These are phyloP conservation scores for Euschistus heros DNA, from an alignment of 1,140 invertebrate genomes.

Conservation along the genomic window DNA sequence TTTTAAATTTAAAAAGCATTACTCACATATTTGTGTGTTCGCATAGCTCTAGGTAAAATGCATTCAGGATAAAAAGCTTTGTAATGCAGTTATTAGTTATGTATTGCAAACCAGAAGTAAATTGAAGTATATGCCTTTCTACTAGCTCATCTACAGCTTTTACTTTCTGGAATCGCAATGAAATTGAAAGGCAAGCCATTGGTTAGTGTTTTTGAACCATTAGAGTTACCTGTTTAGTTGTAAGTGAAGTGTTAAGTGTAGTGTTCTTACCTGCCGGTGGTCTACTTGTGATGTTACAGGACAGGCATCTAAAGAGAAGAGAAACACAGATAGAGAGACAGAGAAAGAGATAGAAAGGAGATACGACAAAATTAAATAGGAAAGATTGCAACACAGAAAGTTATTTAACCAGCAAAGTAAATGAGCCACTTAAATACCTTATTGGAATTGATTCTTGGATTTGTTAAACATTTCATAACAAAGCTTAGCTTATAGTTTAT, in stretches of 20 bases:
- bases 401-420: too few species aligned
- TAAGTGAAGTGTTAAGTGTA: constrained; percentile 17
- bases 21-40: constrained; percentile 3
- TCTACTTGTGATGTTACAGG: constrained; percentile 41
- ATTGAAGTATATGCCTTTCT: constrained; percentile 13
- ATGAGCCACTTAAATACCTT: too few species aligned
- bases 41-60: constrained; percentile 10
- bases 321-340: constrained; percentile 34
- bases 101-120: constrained; percentile 5
- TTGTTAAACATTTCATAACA: too few species aligned
- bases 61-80: constrained; percentile 6
- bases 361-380: constrained; percentile 34
- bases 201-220: constrained; percentile 14
- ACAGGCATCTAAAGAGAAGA: constrained; percentile 44
- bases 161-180: constrained; percentile 8
- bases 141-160: constrained; percentile 15
- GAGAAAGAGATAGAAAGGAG: constrained; percentile 32
- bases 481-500: too few species aligned
- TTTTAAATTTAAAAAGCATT: constrained; percentile 1
- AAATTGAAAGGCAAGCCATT: constrained; percentile 15
- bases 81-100: constrained; percentile 6
- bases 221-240: constrained; percentile 15
- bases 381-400: constrained; percentile 8
- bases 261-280: constrained; percentile 43
- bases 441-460: too few species aligned